A percentile compares a stretch with the other conserved stretches of the same genome.
Evolutionary conservation across 2,797 vertebrate species (phyloP).

Genomic region (Mus minutoides): DNA sequence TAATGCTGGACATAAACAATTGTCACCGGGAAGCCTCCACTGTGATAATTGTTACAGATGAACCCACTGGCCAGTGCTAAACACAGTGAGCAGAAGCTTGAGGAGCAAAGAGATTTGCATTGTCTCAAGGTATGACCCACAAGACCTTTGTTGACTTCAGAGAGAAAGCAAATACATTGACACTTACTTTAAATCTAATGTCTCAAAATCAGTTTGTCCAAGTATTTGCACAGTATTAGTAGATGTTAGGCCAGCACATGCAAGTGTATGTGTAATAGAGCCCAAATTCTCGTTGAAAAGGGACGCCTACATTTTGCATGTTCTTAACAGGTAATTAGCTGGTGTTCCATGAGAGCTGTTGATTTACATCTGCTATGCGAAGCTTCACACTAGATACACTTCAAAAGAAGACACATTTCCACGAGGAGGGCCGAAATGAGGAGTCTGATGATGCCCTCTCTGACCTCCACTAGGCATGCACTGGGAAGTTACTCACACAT

Average conservation of each 20-base stretch:
- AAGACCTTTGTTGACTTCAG: background rate
- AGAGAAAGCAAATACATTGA: background rate
- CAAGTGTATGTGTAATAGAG: background rate
- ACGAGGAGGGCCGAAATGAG: background rate
- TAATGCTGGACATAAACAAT: background rate
- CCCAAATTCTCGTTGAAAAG: conserved; percentile 20
- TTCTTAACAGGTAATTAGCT: background rate
- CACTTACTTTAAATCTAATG: conserved; percentile 33
- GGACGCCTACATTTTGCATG: background rate
- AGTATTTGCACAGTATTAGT: background rate
- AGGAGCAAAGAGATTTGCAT: background rate
- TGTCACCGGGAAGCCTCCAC: background rate
- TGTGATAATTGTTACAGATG: background rate
- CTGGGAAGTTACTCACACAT: background rate
- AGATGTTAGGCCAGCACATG: background rate
- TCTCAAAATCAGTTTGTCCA: conserved; percentile 22
- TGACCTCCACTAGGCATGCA: too few species aligned
- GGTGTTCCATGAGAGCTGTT: background rate
- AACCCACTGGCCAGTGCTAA: too few species aligned
- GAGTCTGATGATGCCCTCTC: background rate
- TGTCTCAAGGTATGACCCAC: background rate
- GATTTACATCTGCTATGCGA: background rate
- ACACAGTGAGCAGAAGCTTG: background rate
- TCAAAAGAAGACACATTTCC: background rate
- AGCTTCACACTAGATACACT: background rate